Evolutionary conservation across 2,113 vertebrate species (phyloP).

Genomic region (Saguinus midas): DNA sequence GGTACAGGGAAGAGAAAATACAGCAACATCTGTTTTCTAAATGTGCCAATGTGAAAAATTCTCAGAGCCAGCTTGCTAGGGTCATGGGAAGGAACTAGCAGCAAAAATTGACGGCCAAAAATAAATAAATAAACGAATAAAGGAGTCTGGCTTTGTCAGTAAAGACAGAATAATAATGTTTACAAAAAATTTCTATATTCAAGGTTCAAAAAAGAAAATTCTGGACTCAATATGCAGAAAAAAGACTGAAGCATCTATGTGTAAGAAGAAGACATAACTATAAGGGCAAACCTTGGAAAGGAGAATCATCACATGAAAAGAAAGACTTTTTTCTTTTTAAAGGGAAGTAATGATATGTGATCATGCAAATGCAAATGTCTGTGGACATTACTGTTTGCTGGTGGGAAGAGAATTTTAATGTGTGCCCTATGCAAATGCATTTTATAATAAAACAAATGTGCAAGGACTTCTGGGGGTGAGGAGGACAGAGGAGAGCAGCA

Average conservation of each 20-base stretch:
- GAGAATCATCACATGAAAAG: background rate
- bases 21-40: conserved; percentile 60
- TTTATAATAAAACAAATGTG: conserved; percentile 36
- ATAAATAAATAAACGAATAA: background rate
- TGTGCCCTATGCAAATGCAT: conserved; percentile 29
- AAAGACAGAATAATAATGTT: conserved; percentile 45
- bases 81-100: background rate
- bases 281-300: background rate
- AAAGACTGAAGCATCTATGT: background rate
- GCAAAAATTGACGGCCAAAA: background rate
- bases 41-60: conserved; percentile 38
- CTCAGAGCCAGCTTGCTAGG: conserved; percentile 32
- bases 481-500: background rate
- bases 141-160: background rate
- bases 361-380: conserved; percentile 3
- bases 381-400: background rate
- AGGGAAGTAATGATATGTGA: conserved; percentile 1
- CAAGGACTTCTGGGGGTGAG: background rate
- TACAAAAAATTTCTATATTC: conserved; percentile 22
- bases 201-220: conserved; percentile 14
- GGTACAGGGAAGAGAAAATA: conserved; percentile 35
- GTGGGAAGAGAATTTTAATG: conserved; percentile 43
- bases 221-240: background rate
- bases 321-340: background rate
- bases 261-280: background rate